phyloP scores from a whole-genome alignment of 2,888 invertebrate species.

The Noctua janthe region DNA sequence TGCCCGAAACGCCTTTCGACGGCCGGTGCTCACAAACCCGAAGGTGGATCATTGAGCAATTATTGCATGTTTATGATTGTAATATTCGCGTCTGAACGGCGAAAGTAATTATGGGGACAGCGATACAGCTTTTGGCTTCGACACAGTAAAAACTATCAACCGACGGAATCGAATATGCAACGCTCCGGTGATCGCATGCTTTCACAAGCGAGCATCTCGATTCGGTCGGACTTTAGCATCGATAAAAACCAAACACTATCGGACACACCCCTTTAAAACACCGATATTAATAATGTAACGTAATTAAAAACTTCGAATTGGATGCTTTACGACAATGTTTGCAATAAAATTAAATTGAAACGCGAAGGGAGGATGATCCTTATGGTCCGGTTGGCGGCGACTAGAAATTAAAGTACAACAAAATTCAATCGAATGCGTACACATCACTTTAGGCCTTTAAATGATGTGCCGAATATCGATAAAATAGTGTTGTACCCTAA shows the following conservation, averaged over 20 bases:
- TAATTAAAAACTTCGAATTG: conserved; percentile 81
- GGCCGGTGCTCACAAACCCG: conserved; percentile 70
- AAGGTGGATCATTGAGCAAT: conserved; percentile 84
- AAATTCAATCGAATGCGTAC: conserved; percentile 84
- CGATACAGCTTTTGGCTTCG: conserved; percentile 84
- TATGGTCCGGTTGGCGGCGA: conserved; percentile 83
- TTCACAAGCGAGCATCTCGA: conserved; percentile 69
- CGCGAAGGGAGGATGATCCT: conserved; percentile 81
- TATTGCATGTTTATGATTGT: conserved; percentile 84
- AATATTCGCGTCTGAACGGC: conserved; percentile 79
- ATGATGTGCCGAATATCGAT: conserved; percentile 83
- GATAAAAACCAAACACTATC: conserved; percentile 86
- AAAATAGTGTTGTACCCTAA: conserved; percentile 81
- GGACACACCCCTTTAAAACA: conserved; percentile 82
- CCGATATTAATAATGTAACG: conserved; percentile 76
- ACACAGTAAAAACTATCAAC: conserved; percentile 80
- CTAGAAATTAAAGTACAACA: conserved; percentile 82
- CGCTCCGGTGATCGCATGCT: conserved; percentile 64
- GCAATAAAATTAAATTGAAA: conserved; percentile 71
- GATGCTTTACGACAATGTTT: conserved; percentile 79
- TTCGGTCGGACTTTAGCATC: conserved; percentile 73
- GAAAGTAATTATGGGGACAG: conserved; percentile 84
- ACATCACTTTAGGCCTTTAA: conserved; percentile 90
- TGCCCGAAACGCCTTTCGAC: conserved; percentile 70
- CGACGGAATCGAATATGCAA: conserved; percentile 77